Conservation (phyloP, 2,113 vertebrate genomes). For the Naja naja region DNA sequence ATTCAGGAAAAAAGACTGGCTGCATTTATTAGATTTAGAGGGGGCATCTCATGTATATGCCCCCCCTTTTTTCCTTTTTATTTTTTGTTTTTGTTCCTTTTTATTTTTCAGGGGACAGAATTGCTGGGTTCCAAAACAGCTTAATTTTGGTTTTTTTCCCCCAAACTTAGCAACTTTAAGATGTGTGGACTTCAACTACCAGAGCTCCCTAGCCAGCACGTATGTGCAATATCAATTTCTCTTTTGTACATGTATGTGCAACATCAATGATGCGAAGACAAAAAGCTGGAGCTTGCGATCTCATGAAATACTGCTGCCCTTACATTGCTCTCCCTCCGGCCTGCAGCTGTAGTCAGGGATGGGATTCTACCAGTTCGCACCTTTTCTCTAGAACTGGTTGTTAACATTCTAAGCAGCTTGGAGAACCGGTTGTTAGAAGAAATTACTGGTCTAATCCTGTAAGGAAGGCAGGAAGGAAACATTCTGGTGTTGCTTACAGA, state of each 20-base stretch:
- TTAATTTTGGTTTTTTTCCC: too few species aligned
- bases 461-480: too few species aligned
- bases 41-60: not conserved
- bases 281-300: not conserved
- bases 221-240: not conserved
- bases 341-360: not conserved
- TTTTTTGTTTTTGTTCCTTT: not conserved
- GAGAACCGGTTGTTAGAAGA: too few species aligned
- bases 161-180: not conserved
- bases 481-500: too few species aligned
- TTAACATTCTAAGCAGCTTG: too few species aligned
- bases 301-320: not conserved
- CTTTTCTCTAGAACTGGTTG: too few species aligned
- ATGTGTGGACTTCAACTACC: not conserved
- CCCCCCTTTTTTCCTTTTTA: too few species aligned
- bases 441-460: too few species aligned
- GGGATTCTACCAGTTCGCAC: too few species aligned
- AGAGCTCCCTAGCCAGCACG: not conserved
- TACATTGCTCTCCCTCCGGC: not conserved
- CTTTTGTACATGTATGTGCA: not conserved
- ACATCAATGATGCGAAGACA: not conserved
- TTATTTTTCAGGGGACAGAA: not conserved
- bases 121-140: not conserved
- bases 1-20: slow-evolving; percentile 1
- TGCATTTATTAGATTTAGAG: slow-evolving; percentile 17